These are phyloP conservation scores for Actinia equina DNA, from an alignment of 64 coral and sea anemone species.

Conservation along the genomic window DNA sequence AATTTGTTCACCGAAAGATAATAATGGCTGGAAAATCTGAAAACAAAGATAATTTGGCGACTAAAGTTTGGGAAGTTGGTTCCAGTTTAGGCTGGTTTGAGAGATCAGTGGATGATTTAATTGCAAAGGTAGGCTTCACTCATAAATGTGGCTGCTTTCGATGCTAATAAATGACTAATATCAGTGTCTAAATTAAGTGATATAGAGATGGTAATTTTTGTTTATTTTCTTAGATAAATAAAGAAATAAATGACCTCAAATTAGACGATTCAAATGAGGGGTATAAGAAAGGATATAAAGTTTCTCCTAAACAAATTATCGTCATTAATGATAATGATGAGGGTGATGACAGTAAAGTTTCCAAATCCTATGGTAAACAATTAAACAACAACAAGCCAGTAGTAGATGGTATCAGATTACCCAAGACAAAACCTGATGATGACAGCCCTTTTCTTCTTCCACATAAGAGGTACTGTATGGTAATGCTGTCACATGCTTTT, in stretches of 20 bases:
- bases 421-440: neutral
- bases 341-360: neutral
- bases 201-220: neutral
- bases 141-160: neutral
- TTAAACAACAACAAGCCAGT: neutral
- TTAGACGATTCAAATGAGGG: neutral
- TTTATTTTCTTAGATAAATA: neutral
- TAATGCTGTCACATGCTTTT: neutral
- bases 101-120: neutral
- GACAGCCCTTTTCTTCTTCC: neutral
- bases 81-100: constrained; percentile 32
- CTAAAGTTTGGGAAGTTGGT: neutral
- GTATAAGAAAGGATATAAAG: neutral
- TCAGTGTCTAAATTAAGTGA: no score
- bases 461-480: neutral
- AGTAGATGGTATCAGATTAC: neutral
- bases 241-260: neutral
- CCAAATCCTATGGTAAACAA: neutral
- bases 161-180: no score
- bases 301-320: neutral
- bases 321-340: neutral
- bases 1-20: neutral
- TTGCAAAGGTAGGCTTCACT: neutral
- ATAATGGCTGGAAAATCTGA: neutral
- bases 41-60: neutral